These are phyloP conservation scores for Leptopilina drosophilae DNA, from an alignment of 2,888 invertebrate species.

Conservation along the genomic window DNA sequence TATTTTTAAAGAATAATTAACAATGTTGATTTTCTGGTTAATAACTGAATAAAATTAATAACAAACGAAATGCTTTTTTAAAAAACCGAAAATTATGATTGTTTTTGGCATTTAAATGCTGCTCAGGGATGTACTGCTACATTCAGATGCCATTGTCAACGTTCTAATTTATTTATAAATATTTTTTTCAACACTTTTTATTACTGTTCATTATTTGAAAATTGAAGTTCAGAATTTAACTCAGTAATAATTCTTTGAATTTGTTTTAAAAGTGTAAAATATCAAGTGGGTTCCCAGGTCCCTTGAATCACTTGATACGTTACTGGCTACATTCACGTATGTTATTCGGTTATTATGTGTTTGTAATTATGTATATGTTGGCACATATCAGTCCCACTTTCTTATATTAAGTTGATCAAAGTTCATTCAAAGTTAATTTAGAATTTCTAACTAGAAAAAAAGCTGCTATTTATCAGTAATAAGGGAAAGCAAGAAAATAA, in stretches of 20 bases:
- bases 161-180: no score
- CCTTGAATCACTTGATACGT: neutral
- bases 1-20: no score
- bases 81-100: neutral
- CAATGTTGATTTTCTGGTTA: no score
- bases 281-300: no score
- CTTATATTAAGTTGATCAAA: conserved; percentile 9
- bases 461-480: conserved; percentile 2
- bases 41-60: neutral
- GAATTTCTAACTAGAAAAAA: neutral
- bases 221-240: no score
- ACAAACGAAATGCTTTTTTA: no score
- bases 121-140: neutral
- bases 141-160: no score
- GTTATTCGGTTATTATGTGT: neutral
- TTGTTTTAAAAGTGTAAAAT: no score
- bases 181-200: no score
- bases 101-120: neutral
- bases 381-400: neutral
- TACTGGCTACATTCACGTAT: neutral
- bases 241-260: no score
- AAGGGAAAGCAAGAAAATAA: neutral
- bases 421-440: conserved; percentile 23
- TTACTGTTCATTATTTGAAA: no score
- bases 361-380: neutral